Conservation (phyloP, 2,113 vertebrate genomes). For the Heteronetta atricapilla region DNA sequence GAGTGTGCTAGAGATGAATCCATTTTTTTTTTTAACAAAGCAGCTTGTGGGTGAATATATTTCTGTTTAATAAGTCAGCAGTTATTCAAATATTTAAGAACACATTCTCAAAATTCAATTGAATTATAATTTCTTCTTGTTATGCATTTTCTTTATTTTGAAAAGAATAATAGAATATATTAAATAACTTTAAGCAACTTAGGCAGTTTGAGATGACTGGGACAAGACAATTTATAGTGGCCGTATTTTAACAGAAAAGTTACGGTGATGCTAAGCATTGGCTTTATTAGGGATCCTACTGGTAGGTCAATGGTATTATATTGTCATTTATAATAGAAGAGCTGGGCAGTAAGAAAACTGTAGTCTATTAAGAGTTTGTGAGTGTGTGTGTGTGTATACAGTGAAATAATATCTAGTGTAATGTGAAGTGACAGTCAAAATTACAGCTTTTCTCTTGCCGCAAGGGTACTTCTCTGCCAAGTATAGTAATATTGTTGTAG, state of each 20-base stretch:
- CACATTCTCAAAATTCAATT: not conserved
- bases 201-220: not conserved
- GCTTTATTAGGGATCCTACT: constrained; percentile 57
- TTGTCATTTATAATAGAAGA: constrained; percentile 81
- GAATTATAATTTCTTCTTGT: not conserved
- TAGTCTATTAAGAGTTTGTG: constrained; percentile 84
- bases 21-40: not conserved
- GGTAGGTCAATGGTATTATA: constrained; percentile 66
- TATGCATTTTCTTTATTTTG: not conserved
- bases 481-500: constrained; percentile 89
- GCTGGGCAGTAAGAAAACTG: constrained; percentile 73
- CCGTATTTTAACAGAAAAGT: constrained; percentile 39
- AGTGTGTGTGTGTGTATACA: constrained; percentile 76
- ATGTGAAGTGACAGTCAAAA: constrained; percentile 91
- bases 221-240: constrained; percentile 42
- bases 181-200: not conserved
- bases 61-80: not conserved
- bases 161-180: not conserved
- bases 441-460: constrained; percentile 86
- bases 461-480: constrained; percentile 86
- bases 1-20: not conserved
- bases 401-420: constrained; percentile 87
- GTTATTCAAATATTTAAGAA: not conserved
- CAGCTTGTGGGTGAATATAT: not conserved
- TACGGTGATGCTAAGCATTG: constrained; percentile 67